Percentiles rank a stretch among this genome's conserved stretches.
These are phyloP conservation scores for Mixornis gularis DNA, from an alignment of 2,113 vertebrate species.

Conservation along the genomic window DNA sequence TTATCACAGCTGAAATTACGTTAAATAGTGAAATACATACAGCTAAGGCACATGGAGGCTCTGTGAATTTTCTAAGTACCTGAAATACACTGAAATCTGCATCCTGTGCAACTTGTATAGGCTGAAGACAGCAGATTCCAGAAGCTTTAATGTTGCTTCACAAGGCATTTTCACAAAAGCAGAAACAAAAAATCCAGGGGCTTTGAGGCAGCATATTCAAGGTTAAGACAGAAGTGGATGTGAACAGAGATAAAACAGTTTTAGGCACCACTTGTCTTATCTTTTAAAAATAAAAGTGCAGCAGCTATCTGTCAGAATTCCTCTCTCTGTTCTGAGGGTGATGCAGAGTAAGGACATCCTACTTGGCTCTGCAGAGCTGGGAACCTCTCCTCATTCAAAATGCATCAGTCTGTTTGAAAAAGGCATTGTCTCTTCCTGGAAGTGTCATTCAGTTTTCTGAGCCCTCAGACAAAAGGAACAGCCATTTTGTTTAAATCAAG, in stretches of 20 bases:
- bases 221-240: background rate
- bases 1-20: background rate
- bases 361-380: background rate
- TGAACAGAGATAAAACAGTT: background rate
- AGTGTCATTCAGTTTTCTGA: background rate
- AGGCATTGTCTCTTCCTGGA: background rate
- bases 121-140: background rate
- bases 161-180: background rate
- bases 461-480: background rate
- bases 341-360: background rate
- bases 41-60: background rate
- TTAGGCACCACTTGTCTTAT: background rate
- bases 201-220: background rate
- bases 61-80: background rate
- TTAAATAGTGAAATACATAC: background rate
- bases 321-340: background rate
- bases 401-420: background rate
- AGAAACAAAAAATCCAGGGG: background rate
- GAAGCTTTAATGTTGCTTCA: background rate
- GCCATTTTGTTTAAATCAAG: background rate
- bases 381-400: background rate
- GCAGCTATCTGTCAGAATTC: background rate
- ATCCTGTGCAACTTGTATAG: background rate
- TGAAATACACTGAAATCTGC: background rate
- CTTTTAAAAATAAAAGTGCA: background rate